Evolutionary conservation across 1,140 invertebrate genomes (phyloP), one percentile per base, ranked within the genome.

Genomic region (Musca vetustissima): DNA sequence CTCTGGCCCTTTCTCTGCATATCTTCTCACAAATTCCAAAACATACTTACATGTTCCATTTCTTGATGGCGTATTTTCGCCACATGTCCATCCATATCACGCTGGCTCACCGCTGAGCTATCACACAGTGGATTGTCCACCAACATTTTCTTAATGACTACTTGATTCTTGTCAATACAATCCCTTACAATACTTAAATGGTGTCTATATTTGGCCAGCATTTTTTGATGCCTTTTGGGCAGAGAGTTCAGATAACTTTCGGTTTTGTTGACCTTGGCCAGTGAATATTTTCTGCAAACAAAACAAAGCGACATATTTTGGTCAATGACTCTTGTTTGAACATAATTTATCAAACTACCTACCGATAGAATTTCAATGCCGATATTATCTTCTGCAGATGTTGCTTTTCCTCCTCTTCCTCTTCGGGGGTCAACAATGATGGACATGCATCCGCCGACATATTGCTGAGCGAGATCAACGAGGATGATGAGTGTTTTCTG

Each of bases 111-210:
- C 32, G 65, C 55, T 43, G 64, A 25, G 13, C n/a, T 32, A 61
- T 61, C 28, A 19, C 19, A 24, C 15, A 65, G 21, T 4, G 48
- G 50, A 57, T 69, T 55, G 57, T 77, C 78, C 4, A 77, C 74
- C 9, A 95, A 87, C 61, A 98, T 94, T 22, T 92, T 83, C 67
- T 92, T 89, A 11, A 98, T 93, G 21, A 98, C 88, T 55, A 89
- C 85, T 73, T 92, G 89, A 83, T 98, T 98, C 65, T 90, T 88
- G 53, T 94, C 92, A 24, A 98, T 89, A 76, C 93, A 95, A 49
- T 86, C 84, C 76, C 89, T 89, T 9, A 97, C 87, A 52, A 88
- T 87, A 43, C 88, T 84, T 59, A 98, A 83, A 81, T 96, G 92
- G 6, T 89, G 85, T 49, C 85, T 86, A 79, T 97, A 98, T 67